phyloP scores from a whole-genome alignment of 1,140 invertebrate genomes.

The Ganaspis sp. region DNA sequence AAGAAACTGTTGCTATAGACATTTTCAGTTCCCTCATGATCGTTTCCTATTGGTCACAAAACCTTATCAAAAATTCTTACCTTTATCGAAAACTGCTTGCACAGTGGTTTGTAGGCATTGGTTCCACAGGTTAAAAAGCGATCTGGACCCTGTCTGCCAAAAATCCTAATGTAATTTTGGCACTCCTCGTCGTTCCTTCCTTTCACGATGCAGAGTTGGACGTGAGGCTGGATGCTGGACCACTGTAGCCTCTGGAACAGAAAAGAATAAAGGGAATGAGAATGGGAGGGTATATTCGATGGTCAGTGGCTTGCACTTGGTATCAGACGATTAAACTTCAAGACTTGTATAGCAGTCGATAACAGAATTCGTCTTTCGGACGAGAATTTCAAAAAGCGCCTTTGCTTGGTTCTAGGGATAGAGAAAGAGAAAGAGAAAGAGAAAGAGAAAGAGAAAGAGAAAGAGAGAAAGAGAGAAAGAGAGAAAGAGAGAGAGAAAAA shows the following conservation, averaged over 20 bases:
- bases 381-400: slow-evolving; percentile 53
- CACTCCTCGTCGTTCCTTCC: slow-evolving; percentile 92
- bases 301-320: slow-evolving; percentile 3
- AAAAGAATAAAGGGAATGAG: slow-evolving; percentile 46
- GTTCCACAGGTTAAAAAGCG: slow-evolving; percentile 95
- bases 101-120: slow-evolving; percentile 96
- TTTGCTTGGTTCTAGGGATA: slow-evolving; percentile 47
- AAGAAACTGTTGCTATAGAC: no score
- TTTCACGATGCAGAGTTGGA: slow-evolving; percentile 90
- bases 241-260: slow-evolving; percentile 87
- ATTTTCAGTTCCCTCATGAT: no score
- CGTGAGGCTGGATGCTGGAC: slow-evolving; percentile 88
- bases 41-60: no score
- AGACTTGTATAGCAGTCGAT: slow-evolving; percentile 48
- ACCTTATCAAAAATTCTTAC: no score
- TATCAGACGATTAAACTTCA: slow-evolving; percentile 54
- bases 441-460: slow-evolving; percentile 40
- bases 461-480: slow-evolving; percentile 51
- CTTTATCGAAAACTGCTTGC: slow-evolving; percentile 84
- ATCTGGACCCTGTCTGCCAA: slow-evolving; percentile 83
- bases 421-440: slow-evolving; percentile 36
- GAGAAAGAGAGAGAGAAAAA: slow-evolving; percentile 25
- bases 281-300: slow-evolving; percentile 43
- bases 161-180: slow-evolving; percentile 96
- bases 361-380: slow-evolving; percentile 51